Conservation (phyloP, 1,140 invertebrate genomes). For the Notospermus geniculatus region DNA sequence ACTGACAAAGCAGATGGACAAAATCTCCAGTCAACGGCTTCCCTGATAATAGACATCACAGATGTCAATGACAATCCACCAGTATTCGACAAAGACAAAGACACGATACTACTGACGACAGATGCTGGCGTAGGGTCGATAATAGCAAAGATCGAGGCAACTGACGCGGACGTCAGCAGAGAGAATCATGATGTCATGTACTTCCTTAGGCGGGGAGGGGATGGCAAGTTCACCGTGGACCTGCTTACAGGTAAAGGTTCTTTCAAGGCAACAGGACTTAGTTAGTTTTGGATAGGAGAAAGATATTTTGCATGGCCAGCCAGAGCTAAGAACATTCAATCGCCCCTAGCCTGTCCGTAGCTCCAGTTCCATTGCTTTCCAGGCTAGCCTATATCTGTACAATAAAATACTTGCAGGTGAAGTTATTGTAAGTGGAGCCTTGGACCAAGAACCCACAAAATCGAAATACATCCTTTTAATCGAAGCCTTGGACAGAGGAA, state of each 20-base stretch:
- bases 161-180: slow-evolving; percentile 12
- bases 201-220: slow-evolving; percentile 16
- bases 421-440: not conserved
- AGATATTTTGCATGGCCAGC: too few relatives aligned
- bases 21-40: slow-evolving; percentile 6
- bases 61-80: slow-evolving; percentile 24
- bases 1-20: slow-evolving; percentile 12
- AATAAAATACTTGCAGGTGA: too few relatives aligned
- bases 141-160: slow-evolving; percentile 11
- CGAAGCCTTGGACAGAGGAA: slow-evolving; percentile 10
- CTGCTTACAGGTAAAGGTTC: slow-evolving; percentile 11
- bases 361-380: too few relatives aligned
- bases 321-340: too few relatives aligned
- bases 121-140: slow-evolving; percentile 2
- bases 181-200: slow-evolving; percentile 18
- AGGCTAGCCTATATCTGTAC: too few relatives aligned
- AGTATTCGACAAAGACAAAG: slow-evolving; percentile 1
- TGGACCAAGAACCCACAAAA: not conserved
- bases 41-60: slow-evolving; percentile 14
- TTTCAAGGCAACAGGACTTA: too few relatives aligned
- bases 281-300: too few relatives aligned
- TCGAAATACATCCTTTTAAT: not conserved
- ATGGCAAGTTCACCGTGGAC: slow-evolving; percentile 21
- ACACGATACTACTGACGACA: slow-evolving; percentile 6
- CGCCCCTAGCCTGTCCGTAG: too few relatives aligned